Base-by-base conservation (phyloP, 2,888 invertebrate genomes). In the Meghimatium bilineatum region DNA sequence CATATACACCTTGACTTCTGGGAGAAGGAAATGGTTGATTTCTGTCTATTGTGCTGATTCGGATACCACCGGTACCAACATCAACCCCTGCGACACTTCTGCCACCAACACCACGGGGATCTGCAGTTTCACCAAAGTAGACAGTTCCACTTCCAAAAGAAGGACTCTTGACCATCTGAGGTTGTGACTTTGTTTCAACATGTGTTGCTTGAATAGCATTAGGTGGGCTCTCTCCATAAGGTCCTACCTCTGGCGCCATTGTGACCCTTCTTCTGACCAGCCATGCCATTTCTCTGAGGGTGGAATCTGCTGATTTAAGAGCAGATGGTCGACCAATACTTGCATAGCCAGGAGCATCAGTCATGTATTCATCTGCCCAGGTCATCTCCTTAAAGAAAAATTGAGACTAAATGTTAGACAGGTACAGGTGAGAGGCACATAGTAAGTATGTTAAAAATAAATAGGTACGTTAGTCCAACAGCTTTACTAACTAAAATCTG, bases 231-330 rank as follows among this genome's bases (percentile, higher is more conserved):
- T 85, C 86, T 23, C 83, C 86, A n/a, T 85, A 83, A 17, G 81
- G 75, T 20, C 85, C 86, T 14, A 87, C 85, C 63, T 86, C 88
- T 23, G 90, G 90, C 14, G 89, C 88, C 80, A 91, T 88, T 17
- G 91, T 90, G 79, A 91, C 91, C 79, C 90, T 90, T 81, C 90
- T 91, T 32, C 87, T 77, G 20, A 86, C 84, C 23, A 88, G 85
- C 12, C 86, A 85, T 23, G 87, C 86, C 69, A 87, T 87, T 5
- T 87, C 88, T 79, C 86, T 87, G 14, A 90, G 86, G 14, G 88
- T 87, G 60, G 88, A 87, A 66, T 89, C 89, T 1, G 89, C 88
- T 10, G 85, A 83, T 36, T 87, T 87, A 29, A 87, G 82, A 10
- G 88, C 87, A 0, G 87, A 87, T 38, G 87, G 87, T 38, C 90